Base-by-base conservation (phyloP, 2,888 invertebrate genomes). In the Chaetoderma sp. region DNA sequence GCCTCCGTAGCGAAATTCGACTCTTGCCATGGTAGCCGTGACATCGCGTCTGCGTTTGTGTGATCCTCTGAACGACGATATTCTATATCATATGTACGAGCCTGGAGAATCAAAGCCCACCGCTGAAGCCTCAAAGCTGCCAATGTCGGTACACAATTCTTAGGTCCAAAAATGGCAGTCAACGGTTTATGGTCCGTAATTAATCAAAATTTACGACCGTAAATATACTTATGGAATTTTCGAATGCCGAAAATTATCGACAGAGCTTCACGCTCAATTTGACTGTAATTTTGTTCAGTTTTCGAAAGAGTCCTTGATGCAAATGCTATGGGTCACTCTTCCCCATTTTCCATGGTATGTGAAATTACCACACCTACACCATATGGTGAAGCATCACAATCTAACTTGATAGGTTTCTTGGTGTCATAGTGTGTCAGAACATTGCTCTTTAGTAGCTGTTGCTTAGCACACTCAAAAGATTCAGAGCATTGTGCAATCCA, bases 141-240 rank as follows among this genome's bases (percentile, higher is more conserved):
- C 50, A 74, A 65, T 5, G 73, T 65, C 10, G 80, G 79, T 16
- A 84, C 68, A 4, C 69, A 63, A 25, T 61, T 70, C 77, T 78
- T 75, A 21, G 78, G 73, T 58, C 75, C 72, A 59, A 87, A 83
- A 39, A 87, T 82, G 4, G 74, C 55, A 5, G 78, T 80, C 2
- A 88, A 66, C 0, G 88, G 86, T 63, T 84, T 78, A 63, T 86
- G 83, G 65, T 87, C 86, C 0, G 85, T 87, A 16, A 78, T 59
- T 23, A 87, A 70, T 36, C 56, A 61, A 55, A 88, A 89, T n/a
- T 75, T 68, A 10, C 80, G 70, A 3, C 86, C 86, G 63, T 71
- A 83, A 0, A 88, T 52, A 67, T 83, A 87, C 18, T 80, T 74
- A 50, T 85, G 80, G 69, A 87, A 87, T 68, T 84, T 82, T 44